A percentile compares a stretch with the other conserved stretches of the same genome.
Conservation (phyloP, 2,797 vertebrate species). For the Pterois miles region DNA sequence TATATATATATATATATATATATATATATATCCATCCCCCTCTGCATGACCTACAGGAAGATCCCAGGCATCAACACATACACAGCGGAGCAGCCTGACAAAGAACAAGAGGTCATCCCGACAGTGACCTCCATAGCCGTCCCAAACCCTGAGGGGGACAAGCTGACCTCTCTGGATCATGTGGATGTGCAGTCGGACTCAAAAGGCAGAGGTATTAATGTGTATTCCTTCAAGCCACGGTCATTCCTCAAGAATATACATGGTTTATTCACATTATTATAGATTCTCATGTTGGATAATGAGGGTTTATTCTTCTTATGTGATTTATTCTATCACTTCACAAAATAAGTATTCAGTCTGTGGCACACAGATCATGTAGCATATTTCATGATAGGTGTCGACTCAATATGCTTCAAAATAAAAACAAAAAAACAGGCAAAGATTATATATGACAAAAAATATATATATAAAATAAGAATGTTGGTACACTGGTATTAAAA, state of each 20-base stretch:
- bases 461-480: too few relatives aligned
- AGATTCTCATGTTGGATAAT: background rate
- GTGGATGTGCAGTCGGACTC: constrained; percentile 76
- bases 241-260: background rate
- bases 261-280: constrained; percentile 1
- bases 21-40: background rate
- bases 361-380: too few relatives aligned
- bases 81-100: constrained; percentile 77
- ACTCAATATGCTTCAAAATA: too few relatives aligned
- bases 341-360: background rate
- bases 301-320: background rate
- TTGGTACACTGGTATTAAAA: background rate
- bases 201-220: constrained; percentile 70
- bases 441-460: too few relatives aligned
- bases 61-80: constrained; percentile 78
- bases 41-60: constrained; percentile 68
- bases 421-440: too few relatives aligned
- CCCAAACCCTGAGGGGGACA: constrained; percentile 72
- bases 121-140: constrained; percentile 77
- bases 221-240: constrained; percentile 1
- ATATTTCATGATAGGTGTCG: too few relatives aligned
- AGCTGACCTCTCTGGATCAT: constrained; percentile 70
- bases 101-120: constrained; percentile 82
- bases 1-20: background rate
- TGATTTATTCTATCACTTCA: background rate